phyloP scores from a whole-genome alignment of 2,888 invertebrate genomes.

The Axea sp. region DNA sequence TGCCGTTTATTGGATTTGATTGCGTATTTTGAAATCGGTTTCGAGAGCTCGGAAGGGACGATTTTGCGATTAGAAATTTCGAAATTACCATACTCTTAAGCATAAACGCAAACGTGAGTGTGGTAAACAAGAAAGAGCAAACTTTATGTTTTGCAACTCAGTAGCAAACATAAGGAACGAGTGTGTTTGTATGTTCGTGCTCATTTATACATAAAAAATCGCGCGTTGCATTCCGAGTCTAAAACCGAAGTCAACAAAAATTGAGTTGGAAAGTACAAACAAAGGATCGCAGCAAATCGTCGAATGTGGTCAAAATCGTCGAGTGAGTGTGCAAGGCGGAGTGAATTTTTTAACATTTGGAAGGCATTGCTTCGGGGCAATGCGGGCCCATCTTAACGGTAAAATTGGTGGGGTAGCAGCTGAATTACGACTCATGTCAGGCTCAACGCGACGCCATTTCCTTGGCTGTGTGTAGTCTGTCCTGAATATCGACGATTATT shows the following conservation, averaged over 20 bases:
- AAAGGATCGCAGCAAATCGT: constrained; percentile 68
- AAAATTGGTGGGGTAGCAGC: no score
- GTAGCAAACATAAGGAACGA: background rate
- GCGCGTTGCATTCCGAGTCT: constrained; percentile 44
- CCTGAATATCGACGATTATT: constrained; percentile 71
- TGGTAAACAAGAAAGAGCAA: background rate
- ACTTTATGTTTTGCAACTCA: no score
- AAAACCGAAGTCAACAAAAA: background rate
- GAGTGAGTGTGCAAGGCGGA: constrained; percentile 65
- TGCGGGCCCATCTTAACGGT: constrained; percentile 63
- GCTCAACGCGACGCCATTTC: constrained; percentile 56
- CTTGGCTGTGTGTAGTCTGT: constrained; percentile 61
- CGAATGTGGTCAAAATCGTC: constrained; percentile 71
- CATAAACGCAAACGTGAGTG: background rate
- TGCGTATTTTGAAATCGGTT: background rate
- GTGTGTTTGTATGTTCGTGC: background rate
- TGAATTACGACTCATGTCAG: no score
- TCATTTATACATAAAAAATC: constrained; percentile 3
- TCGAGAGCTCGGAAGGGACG: background rate
- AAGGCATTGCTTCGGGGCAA: constrained; percentile 68
- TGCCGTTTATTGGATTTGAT: background rate
- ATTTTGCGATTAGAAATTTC: background rate
- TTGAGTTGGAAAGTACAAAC: background rate
- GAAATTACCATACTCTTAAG: no score
- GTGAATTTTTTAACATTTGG: constrained; percentile 65